Percentiles rank a stretch among this genome's conserved stretches.
These are phyloP conservation scores for Andrena fulva DNA, from an alignment of 2,888 invertebrate species.

Conservation along the genomic window DNA sequence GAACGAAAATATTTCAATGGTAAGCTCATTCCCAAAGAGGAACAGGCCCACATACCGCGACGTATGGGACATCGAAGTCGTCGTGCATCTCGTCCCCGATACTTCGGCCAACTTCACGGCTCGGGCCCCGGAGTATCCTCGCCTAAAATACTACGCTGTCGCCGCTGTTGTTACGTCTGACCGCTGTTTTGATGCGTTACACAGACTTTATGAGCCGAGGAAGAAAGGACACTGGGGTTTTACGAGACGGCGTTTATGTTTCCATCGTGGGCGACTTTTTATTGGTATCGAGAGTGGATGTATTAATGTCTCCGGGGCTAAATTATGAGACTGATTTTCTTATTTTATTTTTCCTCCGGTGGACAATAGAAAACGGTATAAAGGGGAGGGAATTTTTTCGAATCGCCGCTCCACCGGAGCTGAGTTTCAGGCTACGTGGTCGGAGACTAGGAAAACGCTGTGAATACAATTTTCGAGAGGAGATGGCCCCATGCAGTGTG, in stretches of 20 bases:
- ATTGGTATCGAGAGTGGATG: slow-evolving; percentile 37
- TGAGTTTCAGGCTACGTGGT: background rate
- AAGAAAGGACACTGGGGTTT: slow-evolving; percentile 33
- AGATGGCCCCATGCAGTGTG: too few relatives aligned
- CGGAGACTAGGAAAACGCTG: too few relatives aligned
- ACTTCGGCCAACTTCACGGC: slow-evolving; percentile 11
- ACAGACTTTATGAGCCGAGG: slow-evolving; percentile 40
- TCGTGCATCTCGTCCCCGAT: slow-evolving; percentile 1
- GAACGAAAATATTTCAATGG: background rate
- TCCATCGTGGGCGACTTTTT: slow-evolving; percentile 55
- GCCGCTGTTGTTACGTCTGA: slow-evolving; percentile 29
- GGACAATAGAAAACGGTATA: background rate
- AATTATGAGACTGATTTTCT: slow-evolving; percentile 39
- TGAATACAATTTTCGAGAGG: background rate
- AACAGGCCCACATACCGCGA: background rate
- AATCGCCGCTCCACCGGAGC: background rate
- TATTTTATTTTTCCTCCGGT: slow-evolving; percentile 23
- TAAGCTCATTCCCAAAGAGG: slow-evolving; percentile 2
- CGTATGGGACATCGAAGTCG: slow-evolving; percentile 3
- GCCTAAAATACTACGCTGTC: slow-evolving; percentile 41
- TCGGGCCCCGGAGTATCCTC: background rate
- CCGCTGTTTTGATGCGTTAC: slow-evolving; percentile 24
- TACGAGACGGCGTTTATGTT: slow-evolving; percentile 45
- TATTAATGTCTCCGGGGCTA: slow-evolving; percentile 43
- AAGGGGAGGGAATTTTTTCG: slow-evolving; percentile 1